phyloP scores from a whole-genome alignment of 1,140 invertebrate species.

The Drosophila pachea region DNA sequence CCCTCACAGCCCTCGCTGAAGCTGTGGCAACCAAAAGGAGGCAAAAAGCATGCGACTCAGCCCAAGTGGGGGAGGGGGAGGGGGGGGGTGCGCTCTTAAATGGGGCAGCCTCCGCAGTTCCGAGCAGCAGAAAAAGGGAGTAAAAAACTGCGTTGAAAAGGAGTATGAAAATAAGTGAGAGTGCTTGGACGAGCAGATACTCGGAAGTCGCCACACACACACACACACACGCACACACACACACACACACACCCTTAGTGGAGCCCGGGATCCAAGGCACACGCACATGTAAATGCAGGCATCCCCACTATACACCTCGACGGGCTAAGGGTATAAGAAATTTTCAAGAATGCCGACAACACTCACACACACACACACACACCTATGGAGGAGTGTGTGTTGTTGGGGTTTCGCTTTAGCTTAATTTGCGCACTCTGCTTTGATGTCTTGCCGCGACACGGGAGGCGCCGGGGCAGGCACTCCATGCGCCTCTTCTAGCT shows the following conservation, averaged over 20 bases:
- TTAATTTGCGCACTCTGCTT: conserved; percentile 73
- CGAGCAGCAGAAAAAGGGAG: neutral
- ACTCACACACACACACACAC: conserved; percentile 23
- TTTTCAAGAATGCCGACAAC: conserved; percentile 67
- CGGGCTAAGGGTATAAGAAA: too few species aligned
- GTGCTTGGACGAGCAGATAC: too few species aligned
- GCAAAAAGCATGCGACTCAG: too few species aligned
- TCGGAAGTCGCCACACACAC: too few species aligned
- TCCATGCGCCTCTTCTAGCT: conserved; percentile 40
- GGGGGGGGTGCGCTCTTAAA: conserved; percentile 43
- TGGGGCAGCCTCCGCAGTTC: conserved; percentile 68
- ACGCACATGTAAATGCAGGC: too few species aligned
- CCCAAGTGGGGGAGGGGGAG: conserved; percentile 44
- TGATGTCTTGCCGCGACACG: conserved; percentile 50
- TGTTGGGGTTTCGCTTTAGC: conserved; percentile 58
- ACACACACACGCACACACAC: too few species aligned
- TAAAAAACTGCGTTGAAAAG: neutral
- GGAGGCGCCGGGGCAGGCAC: conserved; percentile 3
- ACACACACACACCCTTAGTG: too few species aligned
- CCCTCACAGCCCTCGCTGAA: too few species aligned
- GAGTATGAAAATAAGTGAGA: too few species aligned
- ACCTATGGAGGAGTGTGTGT: conserved; percentile 23
- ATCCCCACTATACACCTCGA: too few species aligned
- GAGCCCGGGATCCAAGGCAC: too few species aligned
- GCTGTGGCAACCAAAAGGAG: conserved; percentile 38